phyloP scores from a whole-genome alignment of 2,888 invertebrate genomes.

The Hymenopus coronatus region DNA sequence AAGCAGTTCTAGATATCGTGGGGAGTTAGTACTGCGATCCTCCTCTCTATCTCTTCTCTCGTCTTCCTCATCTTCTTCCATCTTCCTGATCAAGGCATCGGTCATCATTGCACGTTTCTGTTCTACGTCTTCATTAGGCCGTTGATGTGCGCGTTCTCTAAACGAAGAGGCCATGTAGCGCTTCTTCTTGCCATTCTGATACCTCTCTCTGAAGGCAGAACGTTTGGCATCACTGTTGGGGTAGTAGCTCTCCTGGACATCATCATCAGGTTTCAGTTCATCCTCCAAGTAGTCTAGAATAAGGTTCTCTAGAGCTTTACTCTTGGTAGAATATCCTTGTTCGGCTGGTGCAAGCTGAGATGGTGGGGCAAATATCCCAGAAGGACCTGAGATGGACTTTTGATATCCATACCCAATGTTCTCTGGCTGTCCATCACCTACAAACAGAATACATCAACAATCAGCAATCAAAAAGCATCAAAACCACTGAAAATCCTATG shows the following conservation, averaged over 20 bases:
- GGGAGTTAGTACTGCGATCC: slow-evolving; percentile 40
- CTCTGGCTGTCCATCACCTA: slow-evolving; percentile 48
- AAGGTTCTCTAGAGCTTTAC: slow-evolving; percentile 34
- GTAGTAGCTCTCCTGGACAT: slow-evolving; percentile 7
- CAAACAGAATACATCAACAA: not conserved
- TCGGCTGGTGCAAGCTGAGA: slow-evolving; percentile 31
- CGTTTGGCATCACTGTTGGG: slow-evolving; percentile 31
- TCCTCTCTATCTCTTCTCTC: slow-evolving; percentile 39
- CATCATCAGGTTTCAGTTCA: slow-evolving; percentile 14
- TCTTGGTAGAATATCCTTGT: slow-evolving; percentile 27
- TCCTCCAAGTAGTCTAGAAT: slow-evolving; percentile 36
- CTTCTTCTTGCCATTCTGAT: slow-evolving; percentile 38
- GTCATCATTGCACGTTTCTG: slow-evolving; percentile 48
- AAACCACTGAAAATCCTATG: not conserved
- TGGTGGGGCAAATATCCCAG: not conserved
- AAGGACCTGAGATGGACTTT: slow-evolving; percentile 38
- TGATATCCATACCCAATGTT: slow-evolving; percentile 48
- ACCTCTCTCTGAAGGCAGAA: slow-evolving; percentile 40
- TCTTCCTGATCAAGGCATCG: slow-evolving; percentile 39
- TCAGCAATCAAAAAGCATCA: too few species aligned
- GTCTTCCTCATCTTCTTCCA: slow-evolving; percentile 39
- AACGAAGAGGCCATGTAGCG: slow-evolving; percentile 51
- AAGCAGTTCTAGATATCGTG: slow-evolving; percentile 54
- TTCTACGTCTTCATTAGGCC: slow-evolving; percentile 45
- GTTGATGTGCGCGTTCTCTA: slow-evolving; percentile 48